A percentile compares a stretch with the other conserved stretches of the same genome.
These are phyloP conservation scores for Gallinago jamesoni DNA, from an alignment of 2,113 vertebrate genomes.

Conservation along the genomic window DNA sequence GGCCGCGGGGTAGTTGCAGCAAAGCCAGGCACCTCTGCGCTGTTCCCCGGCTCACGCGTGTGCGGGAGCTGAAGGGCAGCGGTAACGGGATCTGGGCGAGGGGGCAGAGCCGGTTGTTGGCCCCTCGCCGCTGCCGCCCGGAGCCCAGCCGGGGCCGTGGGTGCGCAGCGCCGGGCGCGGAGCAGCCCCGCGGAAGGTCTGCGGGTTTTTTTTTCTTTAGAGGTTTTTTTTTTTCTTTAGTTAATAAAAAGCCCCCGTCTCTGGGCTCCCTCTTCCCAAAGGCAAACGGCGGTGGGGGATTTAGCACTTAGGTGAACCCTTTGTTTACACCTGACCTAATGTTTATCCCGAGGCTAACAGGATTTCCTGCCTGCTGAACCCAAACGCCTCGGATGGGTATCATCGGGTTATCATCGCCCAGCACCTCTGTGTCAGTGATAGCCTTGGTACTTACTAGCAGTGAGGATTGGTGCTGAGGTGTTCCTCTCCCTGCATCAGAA, in stretches of 20 bases:
- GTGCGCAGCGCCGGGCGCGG: neutral
- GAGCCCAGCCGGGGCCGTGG: neutral
- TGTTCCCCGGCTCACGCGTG: rapidly evolving
- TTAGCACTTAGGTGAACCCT: constrained; percentile 20
- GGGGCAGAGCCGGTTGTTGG: neutral
- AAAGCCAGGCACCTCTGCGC: rapidly evolving
- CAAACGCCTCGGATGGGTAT: neutral
- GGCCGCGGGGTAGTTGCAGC: rapidly evolving
- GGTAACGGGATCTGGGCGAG: neutral
- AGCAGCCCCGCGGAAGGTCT: neutral
- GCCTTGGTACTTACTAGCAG: neutral
- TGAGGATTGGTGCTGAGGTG: neutral
- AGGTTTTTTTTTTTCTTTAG: neutral
- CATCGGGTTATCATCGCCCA: neutral
- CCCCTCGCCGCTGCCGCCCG: neutral
- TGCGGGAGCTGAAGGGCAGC: neutral
- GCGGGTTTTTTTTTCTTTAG: no score
- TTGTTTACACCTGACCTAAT: constrained; percentile 49
- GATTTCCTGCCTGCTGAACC: constrained; percentile 17
- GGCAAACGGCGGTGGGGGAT: neutral
- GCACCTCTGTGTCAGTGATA: neutral
- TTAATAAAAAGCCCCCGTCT: neutral
- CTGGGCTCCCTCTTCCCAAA: neutral
- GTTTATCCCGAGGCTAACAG: constrained; percentile 48
- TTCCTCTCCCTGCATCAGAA: neutral